Percentiles rank a stretch among this genome's conserved stretches.
These are phyloP conservation scores for Coluber constrictor DNA, from an alignment of 2,797 vertebrate genomes.

Conservation along the genomic window DNA sequence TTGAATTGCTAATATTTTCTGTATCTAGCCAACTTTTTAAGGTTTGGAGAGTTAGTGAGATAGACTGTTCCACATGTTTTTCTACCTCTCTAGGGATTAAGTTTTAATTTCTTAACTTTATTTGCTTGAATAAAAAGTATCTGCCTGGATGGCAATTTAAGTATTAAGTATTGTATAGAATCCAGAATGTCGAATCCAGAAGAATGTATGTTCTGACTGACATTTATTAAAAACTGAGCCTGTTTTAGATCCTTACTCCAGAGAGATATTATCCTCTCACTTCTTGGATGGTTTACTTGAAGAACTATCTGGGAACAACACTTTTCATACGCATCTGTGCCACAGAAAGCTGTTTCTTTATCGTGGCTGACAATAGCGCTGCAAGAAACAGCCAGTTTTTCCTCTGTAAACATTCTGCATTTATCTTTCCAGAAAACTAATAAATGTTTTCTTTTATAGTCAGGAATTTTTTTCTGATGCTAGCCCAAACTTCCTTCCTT, in stretches of 20 bases:
- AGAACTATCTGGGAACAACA: not conserved
- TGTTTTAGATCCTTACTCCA: not conserved
- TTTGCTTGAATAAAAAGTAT: not conserved
- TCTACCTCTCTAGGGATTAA: not conserved
- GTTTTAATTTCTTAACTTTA: not conserved
- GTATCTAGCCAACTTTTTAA: not conserved
- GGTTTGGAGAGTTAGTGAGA: not conserved
- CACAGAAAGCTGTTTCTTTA: not conserved
- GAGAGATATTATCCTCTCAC: not conserved
- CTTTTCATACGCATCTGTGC: not conserved
- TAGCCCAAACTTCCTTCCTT: not conserved
- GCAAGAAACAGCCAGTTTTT: not conserved
- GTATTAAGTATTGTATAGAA: not conserved
- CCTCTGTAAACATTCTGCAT: not conserved
- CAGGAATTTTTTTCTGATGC: not conserved
- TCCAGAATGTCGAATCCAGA: not conserved
- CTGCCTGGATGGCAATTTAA: not conserved
- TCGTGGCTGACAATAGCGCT: not conserved
- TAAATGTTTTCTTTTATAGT: not conserved
- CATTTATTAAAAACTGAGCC: not conserved
- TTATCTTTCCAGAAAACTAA: not conserved
- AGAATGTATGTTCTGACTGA: not conserved
- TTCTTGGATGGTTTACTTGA: not conserved
- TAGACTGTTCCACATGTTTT: not conserved
- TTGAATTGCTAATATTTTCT: not conserved